These are phyloP conservation scores for Dasyurus viverrinus DNA, from an alignment of 2,113 vertebrate species.

Conservation along the genomic window DNA sequence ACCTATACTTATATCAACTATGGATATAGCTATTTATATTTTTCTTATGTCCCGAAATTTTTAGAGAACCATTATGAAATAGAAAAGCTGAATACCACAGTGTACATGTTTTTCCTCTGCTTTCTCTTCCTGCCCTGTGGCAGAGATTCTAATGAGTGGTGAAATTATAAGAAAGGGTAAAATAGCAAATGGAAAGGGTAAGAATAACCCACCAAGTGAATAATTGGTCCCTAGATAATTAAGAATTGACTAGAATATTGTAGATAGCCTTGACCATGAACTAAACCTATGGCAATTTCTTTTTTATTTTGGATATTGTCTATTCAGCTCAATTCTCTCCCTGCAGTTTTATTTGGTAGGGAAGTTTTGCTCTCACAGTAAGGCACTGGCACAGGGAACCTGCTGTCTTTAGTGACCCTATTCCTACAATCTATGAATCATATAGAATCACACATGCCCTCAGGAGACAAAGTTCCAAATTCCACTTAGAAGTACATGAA, in stretches of 20 bases:
- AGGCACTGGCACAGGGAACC: neutral
- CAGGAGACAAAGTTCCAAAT: neutral
- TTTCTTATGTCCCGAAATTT: neutral
- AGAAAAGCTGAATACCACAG: neutral
- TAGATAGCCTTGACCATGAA: neutral
- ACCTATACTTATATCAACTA: neutral
- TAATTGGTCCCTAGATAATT: neutral
- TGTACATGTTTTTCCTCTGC: neutral
- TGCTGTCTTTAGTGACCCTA: neutral
- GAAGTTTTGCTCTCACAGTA: neutral
- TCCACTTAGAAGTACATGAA: neutral
- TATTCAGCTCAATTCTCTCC: neutral
- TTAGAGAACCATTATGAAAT: neutral
- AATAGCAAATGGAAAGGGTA: neutral
- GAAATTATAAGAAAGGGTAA: neutral
- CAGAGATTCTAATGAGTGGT: neutral
- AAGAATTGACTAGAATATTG: neutral
- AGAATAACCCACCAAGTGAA: neutral
- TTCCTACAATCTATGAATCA: neutral
- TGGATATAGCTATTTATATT: neutral
- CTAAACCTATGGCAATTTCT: neutral
- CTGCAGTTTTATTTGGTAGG: neutral
- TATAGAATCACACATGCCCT: neutral
- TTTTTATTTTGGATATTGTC: neutral
- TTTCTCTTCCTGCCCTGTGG: neutral